These are phyloP conservation scores for Rhagonycha lutea DNA, from an alignment of 2,888 invertebrate genomes.

Conservation along the genomic window DNA sequence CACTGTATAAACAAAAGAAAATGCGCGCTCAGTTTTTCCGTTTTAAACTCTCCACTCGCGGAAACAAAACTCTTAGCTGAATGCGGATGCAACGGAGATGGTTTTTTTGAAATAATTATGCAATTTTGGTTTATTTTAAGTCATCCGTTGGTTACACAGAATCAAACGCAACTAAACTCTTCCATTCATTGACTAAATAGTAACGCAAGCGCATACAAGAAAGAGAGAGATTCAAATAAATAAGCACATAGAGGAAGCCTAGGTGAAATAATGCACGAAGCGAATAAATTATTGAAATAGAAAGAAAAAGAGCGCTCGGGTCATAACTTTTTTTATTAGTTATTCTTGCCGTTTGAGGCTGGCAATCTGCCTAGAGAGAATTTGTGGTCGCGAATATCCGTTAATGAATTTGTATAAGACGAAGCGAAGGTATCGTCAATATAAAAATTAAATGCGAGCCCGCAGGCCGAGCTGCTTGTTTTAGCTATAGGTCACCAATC, in stretches of 20 bases:
- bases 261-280: neutral
- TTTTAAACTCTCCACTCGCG: neutral
- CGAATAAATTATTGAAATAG: neutral
- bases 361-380: too few relatives aligned
- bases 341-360: too few relatives aligned
- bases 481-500: too few relatives aligned
- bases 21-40: neutral
- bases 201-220: conserved; percentile 29
- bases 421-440: too few relatives aligned
- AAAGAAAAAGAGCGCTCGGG: neutral
- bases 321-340: neutral
- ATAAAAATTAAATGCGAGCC: too few relatives aligned
- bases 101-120: neutral
- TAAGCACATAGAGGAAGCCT: conserved; percentile 3
- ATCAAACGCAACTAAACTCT: conserved; percentile 31
- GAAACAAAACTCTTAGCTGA: neutral
- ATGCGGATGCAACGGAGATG: neutral
- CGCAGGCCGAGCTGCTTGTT: too few relatives aligned
- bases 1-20: neutral
- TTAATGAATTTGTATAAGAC: too few relatives aligned
- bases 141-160: conserved; percentile 29
- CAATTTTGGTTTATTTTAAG: conserved; percentile 20
- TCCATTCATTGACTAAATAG: conserved; percentile 35
- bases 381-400: too few relatives aligned
- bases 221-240: conserved; percentile 3